Conservation (phyloP, 1,140 invertebrate genomes). For the Drosophila paulistorum region DNA sequence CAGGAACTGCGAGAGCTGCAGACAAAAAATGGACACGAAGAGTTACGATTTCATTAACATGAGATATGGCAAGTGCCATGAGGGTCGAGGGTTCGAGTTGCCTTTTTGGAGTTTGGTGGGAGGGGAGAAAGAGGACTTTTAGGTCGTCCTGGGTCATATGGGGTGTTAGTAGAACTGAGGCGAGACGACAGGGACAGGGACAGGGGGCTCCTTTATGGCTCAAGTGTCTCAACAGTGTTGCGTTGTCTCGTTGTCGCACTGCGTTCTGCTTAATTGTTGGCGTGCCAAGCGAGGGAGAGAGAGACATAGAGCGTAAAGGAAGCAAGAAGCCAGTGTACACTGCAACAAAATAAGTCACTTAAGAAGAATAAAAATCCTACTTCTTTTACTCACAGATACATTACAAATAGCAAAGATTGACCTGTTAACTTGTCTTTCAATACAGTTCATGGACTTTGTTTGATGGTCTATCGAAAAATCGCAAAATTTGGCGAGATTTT, state of each 20-base stretch:
- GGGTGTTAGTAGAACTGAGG: neutral
- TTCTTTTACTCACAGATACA: too few species aligned
- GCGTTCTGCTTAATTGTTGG: constrained; percentile 72
- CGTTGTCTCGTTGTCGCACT: constrained; percentile 65
- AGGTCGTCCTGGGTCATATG: constrained; percentile 59
- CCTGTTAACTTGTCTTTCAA: too few species aligned
- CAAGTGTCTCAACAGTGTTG: constrained; percentile 56
- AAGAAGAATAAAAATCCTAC: too few species aligned
- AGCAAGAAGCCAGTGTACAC: constrained; percentile 17
- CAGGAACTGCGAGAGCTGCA: constrained; percentile 16
- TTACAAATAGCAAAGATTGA: too few species aligned
- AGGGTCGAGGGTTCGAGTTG: constrained; percentile 1
- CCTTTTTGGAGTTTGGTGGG: neutral
- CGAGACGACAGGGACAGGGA: neutral
- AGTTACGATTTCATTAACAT: constrained; percentile 82
- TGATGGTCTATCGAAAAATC: too few species aligned
- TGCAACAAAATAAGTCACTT: constrained; percentile 3
- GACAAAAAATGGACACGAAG: constrained; percentile 77
- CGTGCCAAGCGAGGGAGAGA: constrained; percentile 20
- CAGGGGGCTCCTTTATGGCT: constrained; percentile 67
- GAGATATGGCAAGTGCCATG: constrained; percentile 75
- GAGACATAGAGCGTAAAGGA: constrained; percentile 12
- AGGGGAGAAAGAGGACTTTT: constrained; percentile 26
- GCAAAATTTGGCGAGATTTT: neutral
- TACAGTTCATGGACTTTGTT: too few species aligned